Evolutionary conservation across 2,888 invertebrate genomes (phyloP).

Genomic region (Brachyptera putata): DNA sequence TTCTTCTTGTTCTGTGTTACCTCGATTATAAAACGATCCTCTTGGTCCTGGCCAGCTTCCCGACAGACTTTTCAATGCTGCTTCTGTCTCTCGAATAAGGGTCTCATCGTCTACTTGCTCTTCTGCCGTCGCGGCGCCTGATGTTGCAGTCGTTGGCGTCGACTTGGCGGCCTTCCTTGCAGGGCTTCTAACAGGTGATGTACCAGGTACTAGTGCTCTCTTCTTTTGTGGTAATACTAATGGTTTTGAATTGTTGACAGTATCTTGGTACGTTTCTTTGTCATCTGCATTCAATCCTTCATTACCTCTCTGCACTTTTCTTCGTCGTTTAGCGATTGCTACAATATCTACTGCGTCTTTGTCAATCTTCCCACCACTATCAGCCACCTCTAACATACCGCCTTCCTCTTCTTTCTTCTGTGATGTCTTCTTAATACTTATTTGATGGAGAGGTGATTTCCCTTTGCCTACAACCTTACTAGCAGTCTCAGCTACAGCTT

Average conservation of each 20-base stretch:
- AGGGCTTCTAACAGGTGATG: conserved; percentile 44
- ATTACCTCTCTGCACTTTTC: conserved; percentile 41
- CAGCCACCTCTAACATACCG: conserved; percentile 35
- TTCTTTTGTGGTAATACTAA: conserved; percentile 56
- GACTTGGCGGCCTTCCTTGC: conserved; percentile 44
- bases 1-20: conserved; percentile 59
- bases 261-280: conserved; percentile 7
- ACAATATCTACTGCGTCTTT: conserved; percentile 49
- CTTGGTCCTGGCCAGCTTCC: conserved; percentile 77
- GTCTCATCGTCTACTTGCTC: conserved; percentile 71
- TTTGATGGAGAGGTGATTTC: conserved; percentile 10
- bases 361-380: conserved; percentile 45
- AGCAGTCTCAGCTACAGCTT: conserved; percentile 46
- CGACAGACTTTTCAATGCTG: conserved; percentile 79
- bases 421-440: conserved; percentile 27
- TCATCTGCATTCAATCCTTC: conserved; percentile 36
- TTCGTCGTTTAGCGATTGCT: conserved; percentile 47
- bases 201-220: conserved; percentile 44
- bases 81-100: conserved; percentile 81
- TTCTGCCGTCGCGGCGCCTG: conserved; percentile 38
- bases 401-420: conserved; percentile 31
- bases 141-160: conserved; percentile 29
- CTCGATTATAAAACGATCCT: conserved; percentile 56
- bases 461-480: conserved; percentile 24
- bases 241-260: conserved; percentile 19